Percentiles rank a stretch among this genome's conserved stretches.
Conservation (phyloP, 2,797 vertebrate genomes). For the Galago senegalensis region DNA sequence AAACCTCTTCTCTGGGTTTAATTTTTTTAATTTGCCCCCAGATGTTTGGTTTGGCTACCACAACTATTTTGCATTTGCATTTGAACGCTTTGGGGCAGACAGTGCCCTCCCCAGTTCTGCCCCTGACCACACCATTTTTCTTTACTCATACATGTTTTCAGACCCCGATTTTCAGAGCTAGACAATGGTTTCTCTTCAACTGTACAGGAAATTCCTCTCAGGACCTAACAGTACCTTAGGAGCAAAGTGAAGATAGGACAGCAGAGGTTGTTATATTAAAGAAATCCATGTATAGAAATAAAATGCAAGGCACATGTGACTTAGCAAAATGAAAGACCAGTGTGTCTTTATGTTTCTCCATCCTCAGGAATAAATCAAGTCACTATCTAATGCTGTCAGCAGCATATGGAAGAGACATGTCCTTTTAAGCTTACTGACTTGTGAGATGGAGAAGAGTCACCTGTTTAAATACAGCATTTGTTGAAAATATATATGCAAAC, state of each 20-base stretch:
- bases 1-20: background rate
- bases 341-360: background rate
- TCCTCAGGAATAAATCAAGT: background rate
- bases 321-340: constrained; percentile 47
- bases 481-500: background rate
- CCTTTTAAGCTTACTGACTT: background rate
- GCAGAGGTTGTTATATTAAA: background rate
- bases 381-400: too few species aligned
- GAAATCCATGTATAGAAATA: background rate
- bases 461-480: background rate
- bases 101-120: background rate
- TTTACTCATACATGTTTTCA: background rate
- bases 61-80: background rate
- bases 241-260: background rate
- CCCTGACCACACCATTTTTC: background rate
- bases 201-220: background rate
- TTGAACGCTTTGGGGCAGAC: background rate
- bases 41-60: background rate
- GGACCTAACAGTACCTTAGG: background rate
- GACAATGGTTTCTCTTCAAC: background rate
- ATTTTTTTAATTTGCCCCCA: background rate
- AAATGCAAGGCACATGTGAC: background rate
- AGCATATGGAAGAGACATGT: background rate
- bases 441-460: background rate
- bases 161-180: background rate